Percentiles rank a stretch among this genome's conserved stretches.
These are phyloP conservation scores for Entosphenus tridentatus DNA, from an alignment of 2,113 vertebrate species.

Conservation along the genomic window DNA sequence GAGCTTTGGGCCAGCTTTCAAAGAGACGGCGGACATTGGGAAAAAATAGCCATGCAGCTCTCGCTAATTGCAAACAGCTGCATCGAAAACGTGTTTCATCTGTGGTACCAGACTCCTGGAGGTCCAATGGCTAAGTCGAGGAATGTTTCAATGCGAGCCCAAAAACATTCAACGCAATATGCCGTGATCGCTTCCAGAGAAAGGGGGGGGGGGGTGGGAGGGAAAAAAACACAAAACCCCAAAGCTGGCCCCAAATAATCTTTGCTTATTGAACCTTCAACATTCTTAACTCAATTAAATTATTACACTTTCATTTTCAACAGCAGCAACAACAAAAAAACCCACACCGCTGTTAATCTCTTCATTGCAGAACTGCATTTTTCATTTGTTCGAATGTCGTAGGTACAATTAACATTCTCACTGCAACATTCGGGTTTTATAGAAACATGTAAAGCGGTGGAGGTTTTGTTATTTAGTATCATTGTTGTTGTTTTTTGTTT, in stretches of 20 bases:
- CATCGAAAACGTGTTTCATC: conserved; percentile 4
- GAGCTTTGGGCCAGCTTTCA: neutral
- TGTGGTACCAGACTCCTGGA: neutral
- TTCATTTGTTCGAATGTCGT: no score
- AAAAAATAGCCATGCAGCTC: conserved; percentile 6
- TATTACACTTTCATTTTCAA: no score
- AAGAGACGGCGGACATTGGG: neutral
- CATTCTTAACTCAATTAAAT: no score
- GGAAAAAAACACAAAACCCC: neutral
- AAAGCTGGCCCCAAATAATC: neutral
- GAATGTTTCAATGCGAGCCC: neutral
- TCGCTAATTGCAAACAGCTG: neutral
- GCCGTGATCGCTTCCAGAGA: neutral
- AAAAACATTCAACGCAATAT: neutral
- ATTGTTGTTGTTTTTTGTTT: no score
- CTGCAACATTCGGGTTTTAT: no score
- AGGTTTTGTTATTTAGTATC: no score
- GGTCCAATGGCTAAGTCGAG: conserved; percentile 3
- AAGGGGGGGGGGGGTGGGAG: neutral
- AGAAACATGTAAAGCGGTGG: no score
- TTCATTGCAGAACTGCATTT: no score
- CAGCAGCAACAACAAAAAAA: no score
- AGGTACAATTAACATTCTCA: no score
- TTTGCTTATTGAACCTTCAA: neutral
- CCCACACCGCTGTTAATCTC: no score